Conservation (phyloP, 2,888 invertebrate species). For the Folsomia candida region DNA sequence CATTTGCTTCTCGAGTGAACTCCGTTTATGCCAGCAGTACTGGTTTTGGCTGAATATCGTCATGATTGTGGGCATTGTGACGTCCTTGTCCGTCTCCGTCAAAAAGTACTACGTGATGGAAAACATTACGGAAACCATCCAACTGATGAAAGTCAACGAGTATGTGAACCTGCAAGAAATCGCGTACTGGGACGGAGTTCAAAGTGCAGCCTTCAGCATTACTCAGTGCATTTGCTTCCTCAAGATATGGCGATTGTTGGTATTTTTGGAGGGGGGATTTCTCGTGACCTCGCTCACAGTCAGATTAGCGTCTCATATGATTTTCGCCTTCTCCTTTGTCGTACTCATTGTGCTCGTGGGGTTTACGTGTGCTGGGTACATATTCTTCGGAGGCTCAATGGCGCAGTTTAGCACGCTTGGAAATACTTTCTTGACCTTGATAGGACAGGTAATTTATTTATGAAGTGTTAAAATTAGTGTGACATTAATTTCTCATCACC, state of each 20-base stretch:
- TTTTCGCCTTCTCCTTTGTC: conserved; percentile 19
- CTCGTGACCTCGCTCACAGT: conserved; percentile 33
- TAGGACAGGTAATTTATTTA: conserved; percentile 24
- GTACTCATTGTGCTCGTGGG: conserved; percentile 21
- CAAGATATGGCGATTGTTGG: conserved; percentile 33
- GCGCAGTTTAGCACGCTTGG: conserved; percentile 27
- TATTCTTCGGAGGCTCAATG: conserved; percentile 30
- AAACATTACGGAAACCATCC: background rate
- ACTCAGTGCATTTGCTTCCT: conserved; percentile 31
- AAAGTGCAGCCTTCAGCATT: conserved; percentile 21
- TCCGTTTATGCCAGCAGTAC: background rate
- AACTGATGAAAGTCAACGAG: conserved; percentile 23
- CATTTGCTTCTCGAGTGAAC: background rate
- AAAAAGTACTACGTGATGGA: background rate
- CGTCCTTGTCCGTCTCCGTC: conserved; percentile 13
- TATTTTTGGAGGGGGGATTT: conserved; percentile 31
- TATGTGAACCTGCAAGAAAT: conserved; percentile 31
- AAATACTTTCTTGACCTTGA: conserved; percentile 30
- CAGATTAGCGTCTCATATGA: conserved; percentile 20
- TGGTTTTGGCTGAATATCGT: conserved; percentile 34
- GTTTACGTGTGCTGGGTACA: conserved; percentile 30
- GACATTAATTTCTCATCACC: too few species aligned
- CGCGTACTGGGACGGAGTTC: conserved; percentile 30
- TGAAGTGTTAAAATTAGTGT: background rate
- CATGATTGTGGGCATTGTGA: conserved; percentile 20